phyloP scores from a whole-genome alignment of 2,888 invertebrate species.

The Hypena proboscidalis region DNA sequence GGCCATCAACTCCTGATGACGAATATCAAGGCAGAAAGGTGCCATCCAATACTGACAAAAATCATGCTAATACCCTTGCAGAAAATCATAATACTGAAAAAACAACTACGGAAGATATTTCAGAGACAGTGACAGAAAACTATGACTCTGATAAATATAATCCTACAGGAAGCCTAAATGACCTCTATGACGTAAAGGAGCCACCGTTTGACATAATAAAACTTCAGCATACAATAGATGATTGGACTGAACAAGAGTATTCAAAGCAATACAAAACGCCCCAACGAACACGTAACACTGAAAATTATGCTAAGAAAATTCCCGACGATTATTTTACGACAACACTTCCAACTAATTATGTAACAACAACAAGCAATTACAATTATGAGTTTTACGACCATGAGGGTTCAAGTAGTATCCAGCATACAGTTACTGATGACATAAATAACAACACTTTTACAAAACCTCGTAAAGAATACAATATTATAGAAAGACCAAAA shows the following conservation, averaged over 20 bases:
- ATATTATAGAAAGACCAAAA: constrained; percentile 66
- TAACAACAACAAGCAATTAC: constrained; percentile 61
- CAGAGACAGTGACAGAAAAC: constrained; percentile 65
- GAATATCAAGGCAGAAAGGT: constrained; percentile 80
- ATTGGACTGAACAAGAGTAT: constrained; percentile 93
- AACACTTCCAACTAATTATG: constrained; percentile 71
- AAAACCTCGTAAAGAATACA: constrained; percentile 64
- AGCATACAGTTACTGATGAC: constrained; percentile 69
- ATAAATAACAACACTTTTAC: constrained; percentile 47
- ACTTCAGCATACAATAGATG: constrained; percentile 93
- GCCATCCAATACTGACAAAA: constrained; percentile 64
- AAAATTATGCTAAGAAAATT: constrained; percentile 90
- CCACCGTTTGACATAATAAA: constrained; percentile 89
- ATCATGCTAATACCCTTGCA: constrained; percentile 42
- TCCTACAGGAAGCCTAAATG: constrained; percentile 63
- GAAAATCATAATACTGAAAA: constrained; percentile 57
- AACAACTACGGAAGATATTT: constrained; percentile 61
- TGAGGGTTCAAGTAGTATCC: constrained; percentile 77
- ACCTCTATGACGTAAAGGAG: constrained; percentile 77
- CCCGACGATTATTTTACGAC: constrained; percentile 91
- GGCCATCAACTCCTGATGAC: constrained; percentile 58
- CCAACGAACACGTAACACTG: constrained; percentile 81
- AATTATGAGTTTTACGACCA: constrained; percentile 77
- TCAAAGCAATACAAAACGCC: constrained; percentile 79
- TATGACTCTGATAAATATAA: constrained; percentile 82